Evolutionary conservation across 2,113 vertebrate genomes (phyloP), one percentile per base, ranked within the genome.

Genomic region (Saimiri boliviensis): DNA sequence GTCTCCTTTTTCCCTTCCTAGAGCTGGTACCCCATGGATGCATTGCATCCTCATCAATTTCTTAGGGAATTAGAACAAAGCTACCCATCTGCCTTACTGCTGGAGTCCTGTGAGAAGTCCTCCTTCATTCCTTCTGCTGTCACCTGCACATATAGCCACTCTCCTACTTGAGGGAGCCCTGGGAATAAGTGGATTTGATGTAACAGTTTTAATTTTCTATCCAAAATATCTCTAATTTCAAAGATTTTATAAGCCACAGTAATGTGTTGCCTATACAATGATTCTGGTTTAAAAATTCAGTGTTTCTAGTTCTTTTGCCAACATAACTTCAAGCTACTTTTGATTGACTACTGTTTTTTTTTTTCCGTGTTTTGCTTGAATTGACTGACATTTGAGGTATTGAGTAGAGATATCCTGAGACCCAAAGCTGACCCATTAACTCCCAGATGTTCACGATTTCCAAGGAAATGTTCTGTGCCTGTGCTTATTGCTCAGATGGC

Each of bases 401-500:
- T 83, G 73, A 89, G 37, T 86, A 82, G n/a, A 96, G 90, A 93
- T 54, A 94, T 73, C 32, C 87, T 52, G 74, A 92, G 86, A 94
- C 89, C 88, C 86, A 98, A 77, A 96, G 14, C 58, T 30, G 85
- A 96, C 56, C 93, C 84, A 92, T 95, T 97, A 96, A 92, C 80
- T 97, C 84, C 89, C 96, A 98, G 95, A 96, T 96, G 90, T 89
- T 94, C 92, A 93, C 0, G 2, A 92, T 95, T 98, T 97, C 87
- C 91, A 84, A 96, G 91, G 86, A 97, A 97, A 96, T 95, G 60
- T 87, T 91, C 63, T 87, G 30, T 77, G 86, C 93, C 66, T 85
- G 42, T 92, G 91, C 73, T 96, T 96, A 97, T 94, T 94, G 93
- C 84, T 97, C 89, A 93, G 84, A 79, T 91, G 86, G 54, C 93